phyloP scores from a whole-genome alignment of 1,140 invertebrate genomes.

The Atta texana region DNA sequence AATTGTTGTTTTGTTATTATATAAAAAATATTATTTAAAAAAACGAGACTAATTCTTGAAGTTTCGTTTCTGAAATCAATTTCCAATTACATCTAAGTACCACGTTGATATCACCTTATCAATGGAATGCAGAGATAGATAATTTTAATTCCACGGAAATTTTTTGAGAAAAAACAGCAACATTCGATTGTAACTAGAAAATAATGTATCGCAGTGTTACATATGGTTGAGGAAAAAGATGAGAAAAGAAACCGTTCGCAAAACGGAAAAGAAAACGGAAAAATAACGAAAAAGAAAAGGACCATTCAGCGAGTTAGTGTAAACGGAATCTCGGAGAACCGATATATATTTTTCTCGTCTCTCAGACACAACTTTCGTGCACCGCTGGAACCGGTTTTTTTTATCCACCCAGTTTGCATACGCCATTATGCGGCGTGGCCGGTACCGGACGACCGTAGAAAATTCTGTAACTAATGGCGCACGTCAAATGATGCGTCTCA shows the following conservation, averaged over 20 bases:
- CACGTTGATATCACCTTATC: background rate
- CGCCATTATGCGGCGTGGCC: conserved; percentile 57
- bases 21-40: background rate
- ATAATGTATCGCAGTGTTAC: conserved; percentile 2
- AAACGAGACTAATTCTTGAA: background rate
- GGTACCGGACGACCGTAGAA: conserved; percentile 60
- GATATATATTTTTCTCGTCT: conserved; percentile 66
- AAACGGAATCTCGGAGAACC: conserved; percentile 54
- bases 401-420: conserved; percentile 60
- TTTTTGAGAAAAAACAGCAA: background rate
- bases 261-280: background rate
- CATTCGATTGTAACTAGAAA: background rate
- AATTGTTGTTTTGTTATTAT: background rate
- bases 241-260: background rate
- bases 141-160: background rate
- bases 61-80: background rate
- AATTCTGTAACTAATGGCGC: conserved; percentile 72
- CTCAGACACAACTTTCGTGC: conserved; percentile 63
- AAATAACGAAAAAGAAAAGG: background rate
- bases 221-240: background rate
- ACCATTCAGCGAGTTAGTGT: background rate
- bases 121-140: background rate
- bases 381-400: conserved; percentile 71
- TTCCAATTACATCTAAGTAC: background rate
- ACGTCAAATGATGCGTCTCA: conserved; percentile 55